Conservation (phyloP, 2,113 vertebrate species). For the Labrus mixtus region DNA sequence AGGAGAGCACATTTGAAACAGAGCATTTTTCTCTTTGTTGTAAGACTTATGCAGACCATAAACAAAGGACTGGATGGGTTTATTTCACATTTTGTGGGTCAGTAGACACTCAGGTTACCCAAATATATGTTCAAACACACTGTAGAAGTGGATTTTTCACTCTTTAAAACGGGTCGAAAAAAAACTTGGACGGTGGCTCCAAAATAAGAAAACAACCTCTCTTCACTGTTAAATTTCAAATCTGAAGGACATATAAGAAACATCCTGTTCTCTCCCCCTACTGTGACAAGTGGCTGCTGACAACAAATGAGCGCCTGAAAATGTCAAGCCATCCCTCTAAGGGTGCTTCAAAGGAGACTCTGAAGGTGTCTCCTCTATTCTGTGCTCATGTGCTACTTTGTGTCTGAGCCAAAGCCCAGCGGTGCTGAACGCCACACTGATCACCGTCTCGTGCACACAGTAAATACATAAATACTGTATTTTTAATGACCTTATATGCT, state of each 20-base stretch:
- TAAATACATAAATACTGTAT: background rate
- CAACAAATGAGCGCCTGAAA: constrained; percentile 29
- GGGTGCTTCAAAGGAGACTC: background rate
- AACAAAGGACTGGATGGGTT: too few species aligned
- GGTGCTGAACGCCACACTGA: background rate
- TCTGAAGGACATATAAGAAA: constrained; percentile 3
- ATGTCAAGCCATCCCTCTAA: constrained; percentile 31
- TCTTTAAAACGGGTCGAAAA: background rate
- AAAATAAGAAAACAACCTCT: background rate
- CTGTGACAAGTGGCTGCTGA: constrained; percentile 1
- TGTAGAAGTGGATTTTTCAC: too few species aligned
- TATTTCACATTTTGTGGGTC: too few species aligned
- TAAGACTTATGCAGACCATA: too few species aligned
- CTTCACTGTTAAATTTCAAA: background rate
- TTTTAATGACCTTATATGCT: background rate
- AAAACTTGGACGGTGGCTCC: background rate
- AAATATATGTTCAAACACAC: too few species aligned
- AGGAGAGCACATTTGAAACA: too few species aligned
- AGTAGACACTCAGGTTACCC: too few species aligned
- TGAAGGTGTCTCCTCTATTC: constrained; percentile 21
- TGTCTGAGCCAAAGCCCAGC: background rate
- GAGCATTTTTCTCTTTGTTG: too few species aligned
- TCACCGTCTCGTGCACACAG: background rate
- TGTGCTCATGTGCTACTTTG: constrained; percentile 7
- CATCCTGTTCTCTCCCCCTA: background rate